Conservation (phyloP, 2,113 vertebrate species). For the Glaucidium brasilianum region DNA sequence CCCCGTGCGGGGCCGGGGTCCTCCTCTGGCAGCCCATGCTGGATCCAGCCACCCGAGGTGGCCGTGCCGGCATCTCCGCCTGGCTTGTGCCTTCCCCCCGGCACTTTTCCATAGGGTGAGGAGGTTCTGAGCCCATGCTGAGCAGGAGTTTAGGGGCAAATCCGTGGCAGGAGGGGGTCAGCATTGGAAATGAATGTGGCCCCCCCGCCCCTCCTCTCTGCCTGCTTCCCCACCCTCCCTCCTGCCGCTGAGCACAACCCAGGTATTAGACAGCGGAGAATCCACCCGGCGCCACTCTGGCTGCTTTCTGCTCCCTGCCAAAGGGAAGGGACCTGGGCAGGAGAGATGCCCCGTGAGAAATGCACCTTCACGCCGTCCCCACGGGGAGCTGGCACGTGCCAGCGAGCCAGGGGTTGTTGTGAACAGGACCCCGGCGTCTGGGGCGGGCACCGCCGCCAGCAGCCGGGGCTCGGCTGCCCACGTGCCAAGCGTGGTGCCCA, state of each 20-base stretch:
- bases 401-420: not conserved
- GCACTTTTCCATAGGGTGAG: not conserved
- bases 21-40: not conserved
- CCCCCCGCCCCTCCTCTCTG: too few relatives aligned
- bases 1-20: not conserved
- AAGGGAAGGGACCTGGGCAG: not conserved
- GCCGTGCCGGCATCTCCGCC: not conserved
- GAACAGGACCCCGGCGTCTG: accelerated
- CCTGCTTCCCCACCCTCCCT: not conserved
- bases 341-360: not conserved
- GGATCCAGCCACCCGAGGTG: not conserved
- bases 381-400: not conserved
- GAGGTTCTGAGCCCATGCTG: not conserved
- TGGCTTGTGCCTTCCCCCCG: not conserved
- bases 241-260: not conserved
- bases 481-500: not conserved
- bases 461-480: not conserved
- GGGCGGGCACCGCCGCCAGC: accelerated
- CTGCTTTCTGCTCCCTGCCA: not conserved
- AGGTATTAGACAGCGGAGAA: constrained; percentile 39
- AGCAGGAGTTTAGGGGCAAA: not conserved
- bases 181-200: not conserved
- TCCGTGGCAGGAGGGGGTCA: not conserved
- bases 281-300: not conserved
- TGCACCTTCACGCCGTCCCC: accelerated